Conservation (phyloP, 2,113 vertebrate genomes). For the Brachypodius melanocephalos region DNA sequence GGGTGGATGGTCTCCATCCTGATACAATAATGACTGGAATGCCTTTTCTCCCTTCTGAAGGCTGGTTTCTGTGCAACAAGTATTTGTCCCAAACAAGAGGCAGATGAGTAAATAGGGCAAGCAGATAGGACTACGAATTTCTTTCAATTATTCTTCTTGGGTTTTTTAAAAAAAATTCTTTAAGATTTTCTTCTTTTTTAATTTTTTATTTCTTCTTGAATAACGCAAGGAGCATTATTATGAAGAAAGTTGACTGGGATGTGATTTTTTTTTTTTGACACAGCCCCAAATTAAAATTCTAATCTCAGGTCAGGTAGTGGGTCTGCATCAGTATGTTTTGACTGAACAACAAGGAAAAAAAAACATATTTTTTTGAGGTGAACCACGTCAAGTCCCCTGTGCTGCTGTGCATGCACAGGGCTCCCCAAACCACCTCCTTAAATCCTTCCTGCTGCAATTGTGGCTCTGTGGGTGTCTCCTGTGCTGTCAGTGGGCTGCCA, state of each 20-base stretch:
- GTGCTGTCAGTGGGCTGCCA: not conserved
- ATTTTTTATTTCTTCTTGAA: not conserved
- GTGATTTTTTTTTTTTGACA: accelerated
- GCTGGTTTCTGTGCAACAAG: not conserved
- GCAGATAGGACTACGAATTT: not conserved
- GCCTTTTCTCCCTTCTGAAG: not conserved
- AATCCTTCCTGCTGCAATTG: not conserved
- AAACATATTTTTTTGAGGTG: not conserved
- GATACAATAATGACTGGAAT: not conserved
- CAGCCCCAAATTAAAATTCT: not conserved
- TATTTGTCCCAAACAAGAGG: not conserved
- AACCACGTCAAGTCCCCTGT: not conserved
- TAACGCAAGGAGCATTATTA: not conserved
- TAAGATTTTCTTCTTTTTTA: not conserved
- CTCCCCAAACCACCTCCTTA: not conserved
- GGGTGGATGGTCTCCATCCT: not conserved
- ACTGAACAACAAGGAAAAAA: not conserved
- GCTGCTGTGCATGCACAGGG: accelerated
- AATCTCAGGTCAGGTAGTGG: not conserved
- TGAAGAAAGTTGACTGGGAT: not conserved
- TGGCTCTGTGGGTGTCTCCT: not conserved
- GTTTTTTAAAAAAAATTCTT: not conserved
- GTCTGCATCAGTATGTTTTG: not conserved
- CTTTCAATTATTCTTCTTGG: not conserved
- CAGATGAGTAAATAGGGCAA: not conserved